Base-by-base conservation (phyloP, 2,888 invertebrate species). In the Nomada fabriciana region DNA sequence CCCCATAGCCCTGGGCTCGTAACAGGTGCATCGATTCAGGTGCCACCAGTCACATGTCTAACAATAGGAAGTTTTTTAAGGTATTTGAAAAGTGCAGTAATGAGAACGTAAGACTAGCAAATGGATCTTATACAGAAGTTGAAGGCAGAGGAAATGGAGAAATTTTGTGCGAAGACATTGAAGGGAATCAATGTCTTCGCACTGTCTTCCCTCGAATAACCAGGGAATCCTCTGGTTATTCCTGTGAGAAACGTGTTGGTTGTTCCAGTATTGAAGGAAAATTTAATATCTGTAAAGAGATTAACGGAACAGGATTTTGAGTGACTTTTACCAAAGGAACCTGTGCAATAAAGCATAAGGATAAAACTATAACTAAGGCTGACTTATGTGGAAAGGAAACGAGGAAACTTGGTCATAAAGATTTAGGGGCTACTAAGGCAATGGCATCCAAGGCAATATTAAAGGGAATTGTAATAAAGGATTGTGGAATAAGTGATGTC, bases 11-110 rank as follows among this genome's bases (percentile, higher is more conserved):
- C n/a, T n/a, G n/a, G n/a, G n/a, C n/a, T n/a, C n/a, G n/a, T n/a
- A n/a, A n/a, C n/a, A n/a, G n/a, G n/a, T 68, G 42, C 10, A 55
- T 80, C 1, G 80, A 80, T 20, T 76, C 80, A 36, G 76, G 80
- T 52, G 87, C 88, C 0, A 88, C 86, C 13, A 82, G 82, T 53
- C 87, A 89, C 42, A 86, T 86, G 85, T 77, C 76, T 0, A 84
- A 80, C n/a, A 20, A 84, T 13, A 59, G 71, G 18, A 59, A 60
- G 0, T 85, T 87, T 23, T 88, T 86, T 52, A 60, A 67, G 13
- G 18, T 18, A 9, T 15, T 69, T 7, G 50, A 75, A 1, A 50
- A 29, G 18, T 57, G 61, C 43, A 50, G 57, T n/a, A 61, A 47
- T 0, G 55, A 53, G 1, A 47, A 43, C 2, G 81, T 87, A 10